Base-by-base conservation (phyloP, 2,888 invertebrate species). In the Lasioglossum zephyrum region DNA sequence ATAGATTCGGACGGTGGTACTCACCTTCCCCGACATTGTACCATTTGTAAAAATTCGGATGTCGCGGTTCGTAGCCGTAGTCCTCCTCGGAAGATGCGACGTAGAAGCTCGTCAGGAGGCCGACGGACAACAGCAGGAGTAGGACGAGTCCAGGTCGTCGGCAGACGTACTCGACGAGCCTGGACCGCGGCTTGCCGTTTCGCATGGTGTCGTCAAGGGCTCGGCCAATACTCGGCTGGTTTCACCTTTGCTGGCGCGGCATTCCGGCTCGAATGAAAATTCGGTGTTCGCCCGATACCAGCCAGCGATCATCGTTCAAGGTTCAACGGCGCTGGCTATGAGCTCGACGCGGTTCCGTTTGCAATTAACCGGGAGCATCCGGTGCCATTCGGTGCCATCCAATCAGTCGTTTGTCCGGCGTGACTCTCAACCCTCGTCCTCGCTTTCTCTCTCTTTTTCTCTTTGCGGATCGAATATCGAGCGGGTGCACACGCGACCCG, bases 21-120 rank as follows among this genome's bases (percentile, higher is more conserved):
- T 88, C 44, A 90, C 90, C 91, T 41, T 91, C 89, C 4, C n/a
- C 69, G 57, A 72, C 75, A 70, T 91, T 91, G 84, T 87, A 91
- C 4, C 81, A 76, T 36, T 57, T 82, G 82, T 78, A 74, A 22
- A 57, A 63, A 69, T 84, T 72, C 63, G 84, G 72, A 47, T 92
- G 93, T 22, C 91, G 91, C 6, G 92, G 81, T 70, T 92, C 92
- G 39, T 91, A 91, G 9, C 92, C 91, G 49, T 87, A 85, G 69
- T 91, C 92, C 53, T 83, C 89, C 26, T 89, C 89, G 49, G 92
- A 90, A n/a, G 93, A 90, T 39, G 93, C 87, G 2, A 93, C 87
- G 84, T 94, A 95, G 18, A 94, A 90, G 11, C 92, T 93, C 13
- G 92, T 86, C 22, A 92, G 79, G 11, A 95, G 89, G 22, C 92